Evolutionary conservation across 30 jellyfish, hydroid and myxozoan genomes (phyloP), one percentile per base, ranked within the genome.

Genomic region (Turritopsis dohrnii): DNA sequence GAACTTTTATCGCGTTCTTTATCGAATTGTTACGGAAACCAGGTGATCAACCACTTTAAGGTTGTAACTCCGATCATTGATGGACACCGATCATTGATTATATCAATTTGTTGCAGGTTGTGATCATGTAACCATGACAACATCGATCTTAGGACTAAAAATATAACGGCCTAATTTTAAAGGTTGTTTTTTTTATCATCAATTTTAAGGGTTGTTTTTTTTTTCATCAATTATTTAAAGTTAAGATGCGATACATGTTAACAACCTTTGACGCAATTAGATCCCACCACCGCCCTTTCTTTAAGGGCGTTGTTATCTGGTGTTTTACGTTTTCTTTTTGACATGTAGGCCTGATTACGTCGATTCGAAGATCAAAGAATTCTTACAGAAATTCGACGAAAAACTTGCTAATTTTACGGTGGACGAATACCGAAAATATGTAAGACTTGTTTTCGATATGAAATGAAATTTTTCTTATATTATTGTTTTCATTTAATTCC

Each of bases 311-410:
- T 16, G 1, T 23, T 0, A n/a, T 69, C 30, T 8, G 16, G 16
- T 69, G 31, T n/a, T 69, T 7, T 69, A 8, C 0, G 9, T 0
- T 7, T 27, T 7, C 8, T 69, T 69, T 69, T 21, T 69, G 9
- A 23, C 9, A n/a, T 69, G 9, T 21, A 69, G 77, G 28, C 31
- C 77, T 21, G 77, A 69, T 27, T 27, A 27, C 31, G 77, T 69
- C 0, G 77, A 69, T 69, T 69, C 77, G 30, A 69, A 69, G 77
- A 69, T 69, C 77, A 27, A 69, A n/a, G 77, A 69, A n/a, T 69
- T 69, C 19, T 69, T 69, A 23, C 31, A 7, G 77, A 23, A 69
- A 69, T 69, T 69, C 8, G 28, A 23, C 9, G 30, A 23, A 0
- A 69, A n/a, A 69, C 30, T 69, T n/a, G 8, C 28, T 23, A 69